Percentiles rank a stretch among this genome's conserved stretches.
Conservation (phyloP, 37 sponge, comb jelly and placozoan genomes). For the Hormiphora californensis region DNA sequence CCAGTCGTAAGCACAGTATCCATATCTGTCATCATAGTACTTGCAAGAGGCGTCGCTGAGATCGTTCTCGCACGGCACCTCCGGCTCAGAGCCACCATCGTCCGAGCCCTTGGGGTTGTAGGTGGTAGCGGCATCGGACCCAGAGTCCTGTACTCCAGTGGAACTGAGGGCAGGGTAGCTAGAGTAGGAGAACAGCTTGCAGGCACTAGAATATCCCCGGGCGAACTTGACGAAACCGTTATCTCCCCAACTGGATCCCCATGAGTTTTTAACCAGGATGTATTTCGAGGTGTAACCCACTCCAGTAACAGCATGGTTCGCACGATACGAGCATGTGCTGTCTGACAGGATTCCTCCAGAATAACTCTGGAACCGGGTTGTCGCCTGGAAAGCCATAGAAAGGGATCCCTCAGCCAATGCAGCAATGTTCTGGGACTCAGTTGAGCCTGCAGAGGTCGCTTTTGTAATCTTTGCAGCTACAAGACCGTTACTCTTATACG, state of each 20-base stretch:
- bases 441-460: background rate
- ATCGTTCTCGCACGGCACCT: background rate
- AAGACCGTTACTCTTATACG: background rate
- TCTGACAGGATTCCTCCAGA: background rate
- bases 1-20: background rate
- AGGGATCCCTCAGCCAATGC: background rate
- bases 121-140: background rate
- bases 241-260: conserved; percentile 7
- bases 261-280: conserved; percentile 9
- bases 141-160: background rate
- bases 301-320: background rate
- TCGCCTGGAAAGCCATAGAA: background rate
- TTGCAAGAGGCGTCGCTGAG: background rate
- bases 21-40: background rate
- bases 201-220: background rate
- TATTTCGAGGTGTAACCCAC: background rate
- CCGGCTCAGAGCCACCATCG: background rate
- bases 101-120: background rate
- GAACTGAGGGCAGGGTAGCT: background rate
- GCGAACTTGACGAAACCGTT: background rate
- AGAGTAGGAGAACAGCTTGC: background rate
- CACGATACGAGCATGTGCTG: background rate
- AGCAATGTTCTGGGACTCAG: background rate
- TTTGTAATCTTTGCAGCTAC: background rate
- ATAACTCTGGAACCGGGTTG: background rate